Base-by-base conservation (phyloP, 2,113 vertebrate species). In the Gallinago jamesoni region DNA sequence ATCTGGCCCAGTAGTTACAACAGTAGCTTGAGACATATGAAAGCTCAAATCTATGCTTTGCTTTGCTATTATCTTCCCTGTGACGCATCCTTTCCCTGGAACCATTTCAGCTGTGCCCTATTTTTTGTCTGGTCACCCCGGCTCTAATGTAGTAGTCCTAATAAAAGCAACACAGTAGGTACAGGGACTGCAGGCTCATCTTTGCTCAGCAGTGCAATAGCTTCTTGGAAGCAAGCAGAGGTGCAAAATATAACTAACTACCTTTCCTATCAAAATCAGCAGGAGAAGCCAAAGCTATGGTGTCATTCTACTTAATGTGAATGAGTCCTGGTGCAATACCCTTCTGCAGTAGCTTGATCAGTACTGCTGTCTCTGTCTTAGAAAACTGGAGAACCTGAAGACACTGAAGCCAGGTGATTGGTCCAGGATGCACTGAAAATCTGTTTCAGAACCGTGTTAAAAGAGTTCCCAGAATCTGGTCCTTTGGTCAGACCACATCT, bases 161-260 rank as follows among this genome's bases (percentile, higher is more conserved):
- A 96, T 94, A 97, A 93, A 95, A 96, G 94, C 66, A 95, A 68
- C 95, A 68, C 87, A 93, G 93, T 96, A 91, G 94, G 95, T 82
- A 70, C 69, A 84, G 81, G 2, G 21, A 82, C 80, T 89, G 81
- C 93, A 84, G 74, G 63, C 89, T 95, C 94, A 91, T 96, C 89
- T 92, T 78, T 92, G 91, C 93, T 93, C 94, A 91, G 93, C 84
- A 79, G 89, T 84, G 91, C 91, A 89, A 87, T 82, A 93, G 77
- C 60, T 96, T 89, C 84, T 79, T 84, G 87, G 96, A 96, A 93
- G 73, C 95, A 80, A 84, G 84, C 80, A 85, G 91, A 94, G 84
- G 94, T 96, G 89, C 91, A 95, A 92, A 95, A 96, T 89, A 84
- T 27, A 93, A 85, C 90, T 94, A 97, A 77, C 76, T 96, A 89